Percentiles rank a stretch among this genome's conserved stretches.
These are phyloP conservation scores for Pinctada fucata DNA, from an alignment of 2,888 invertebrate species.

Conservation along the genomic window DNA sequence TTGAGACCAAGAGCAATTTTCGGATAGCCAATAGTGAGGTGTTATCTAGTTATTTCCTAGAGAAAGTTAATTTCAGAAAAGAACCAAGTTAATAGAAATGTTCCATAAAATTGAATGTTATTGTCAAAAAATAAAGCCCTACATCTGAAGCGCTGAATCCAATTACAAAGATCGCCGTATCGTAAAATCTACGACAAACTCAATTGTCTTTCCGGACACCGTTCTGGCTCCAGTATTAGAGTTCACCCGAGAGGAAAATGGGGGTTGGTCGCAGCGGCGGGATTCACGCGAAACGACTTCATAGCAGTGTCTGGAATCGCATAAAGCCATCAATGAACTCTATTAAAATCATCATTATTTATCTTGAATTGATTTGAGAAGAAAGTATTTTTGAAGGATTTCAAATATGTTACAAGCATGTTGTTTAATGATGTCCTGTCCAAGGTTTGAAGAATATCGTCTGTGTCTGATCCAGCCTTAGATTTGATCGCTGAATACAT, in stretches of 20 bases:
- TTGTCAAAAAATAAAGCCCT: conserved; percentile 3
- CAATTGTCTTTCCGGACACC: neutral
- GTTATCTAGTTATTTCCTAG: conserved; percentile 4
- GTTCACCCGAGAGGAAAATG: neutral
- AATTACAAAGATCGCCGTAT: neutral
- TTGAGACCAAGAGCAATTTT: neutral
- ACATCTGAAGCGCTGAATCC: neutral
- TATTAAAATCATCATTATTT: too few species aligned
- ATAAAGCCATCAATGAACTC: too few species aligned
- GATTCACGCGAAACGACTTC: too few species aligned
- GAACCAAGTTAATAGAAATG: conserved; percentile 2
- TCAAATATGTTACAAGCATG: too few species aligned
- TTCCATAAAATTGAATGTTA: conserved; percentile 3
- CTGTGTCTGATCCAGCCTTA: too few species aligned
- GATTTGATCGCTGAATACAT: too few species aligned
- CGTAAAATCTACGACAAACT: neutral
- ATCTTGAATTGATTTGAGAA: too few species aligned
- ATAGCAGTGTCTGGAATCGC: too few species aligned
- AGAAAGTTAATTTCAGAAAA: conserved; percentile 4
- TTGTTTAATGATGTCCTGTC: too few species aligned
- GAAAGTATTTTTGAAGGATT: too few species aligned
- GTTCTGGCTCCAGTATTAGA: neutral
- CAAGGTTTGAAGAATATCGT: too few species aligned
- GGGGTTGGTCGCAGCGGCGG: neutral
- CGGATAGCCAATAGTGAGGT: neutral